Evolutionary conservation across 2,113 vertebrate species (phyloP), one percentile per base, ranked within the genome.

Genomic region (Parus major): DNA sequence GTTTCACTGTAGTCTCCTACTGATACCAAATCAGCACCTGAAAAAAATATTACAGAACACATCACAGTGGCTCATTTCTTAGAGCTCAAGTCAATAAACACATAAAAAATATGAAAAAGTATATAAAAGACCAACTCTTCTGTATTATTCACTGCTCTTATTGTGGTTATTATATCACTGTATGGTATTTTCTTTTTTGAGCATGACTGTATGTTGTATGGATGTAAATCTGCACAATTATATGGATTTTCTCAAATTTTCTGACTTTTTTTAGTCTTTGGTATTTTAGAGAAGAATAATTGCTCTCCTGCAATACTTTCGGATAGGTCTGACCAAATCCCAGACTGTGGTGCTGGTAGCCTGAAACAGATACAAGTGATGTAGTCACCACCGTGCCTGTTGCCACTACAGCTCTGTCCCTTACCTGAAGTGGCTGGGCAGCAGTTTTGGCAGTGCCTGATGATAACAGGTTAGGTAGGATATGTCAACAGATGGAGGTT

Each of bases 11-110:
- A 96, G 83, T 98, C 98, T 95, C 97, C 89, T n/a, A 98, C 85
- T 11, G 98, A 98, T 68, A 97, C 82, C 90, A 99, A 93, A 72
- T 98, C 81, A 63, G 97, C 98, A 65, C 96, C 99, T 99, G 88
- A 63, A 59, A 93, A 39, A 86, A 91, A 61, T 47, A 72, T 59
- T 82, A 69, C 69, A 42, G 31, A 92, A 46, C 14, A 65, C 7
- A 49, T 70, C 16, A 77, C 8, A 68, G 12, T 41, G 31, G 47
- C 10, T 65, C 35, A n/a, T 92, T 88, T 83, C 16, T 42, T 86
- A 50, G 14, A 83, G 9, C 5, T 33, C 69, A 69, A 71, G 19
- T 68, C 33, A 71, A 66, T 73, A 52, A 88, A 50, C 7, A 76
- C 22, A 50, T 42, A 14, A 35, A 82, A 86, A 23, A 31, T 29